Evolutionary conservation across 2,113 vertebrate species (phyloP).

Genomic region (Stictonetta naevosa): DNA sequence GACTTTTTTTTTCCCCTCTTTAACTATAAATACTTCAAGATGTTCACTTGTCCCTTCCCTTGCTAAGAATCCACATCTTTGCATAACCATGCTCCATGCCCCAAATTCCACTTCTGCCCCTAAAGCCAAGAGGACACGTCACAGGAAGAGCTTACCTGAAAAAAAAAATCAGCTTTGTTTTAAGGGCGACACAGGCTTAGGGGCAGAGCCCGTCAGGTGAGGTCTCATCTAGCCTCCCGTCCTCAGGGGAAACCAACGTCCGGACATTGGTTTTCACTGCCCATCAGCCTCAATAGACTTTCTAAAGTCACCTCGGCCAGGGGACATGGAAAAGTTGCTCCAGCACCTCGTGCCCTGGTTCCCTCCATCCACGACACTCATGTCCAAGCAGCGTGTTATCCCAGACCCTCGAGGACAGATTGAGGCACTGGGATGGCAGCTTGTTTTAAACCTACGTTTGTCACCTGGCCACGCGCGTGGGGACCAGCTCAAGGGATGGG

Average conservation of each 20-base stretch:
- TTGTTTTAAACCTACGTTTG: background rate
- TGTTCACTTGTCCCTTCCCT: background rate
- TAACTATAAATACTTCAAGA: constrained; percentile 30
- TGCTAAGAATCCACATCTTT: background rate
- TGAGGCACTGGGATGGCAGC: fast-evolving
- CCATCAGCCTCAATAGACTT: background rate
- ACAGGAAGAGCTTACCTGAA: background rate
- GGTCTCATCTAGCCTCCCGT: background rate
- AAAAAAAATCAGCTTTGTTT: background rate
- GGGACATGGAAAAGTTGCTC: background rate
- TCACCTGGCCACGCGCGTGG: background rate
- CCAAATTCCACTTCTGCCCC: background rate
- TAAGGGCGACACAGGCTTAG: background rate
- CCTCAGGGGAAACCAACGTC: background rate
- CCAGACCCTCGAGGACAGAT: background rate
- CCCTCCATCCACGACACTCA: fast-evolving
- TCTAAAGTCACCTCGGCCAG: fast-evolving
- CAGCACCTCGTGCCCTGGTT: background rate
- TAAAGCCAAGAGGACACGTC: background rate
- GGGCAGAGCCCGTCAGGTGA: background rate
- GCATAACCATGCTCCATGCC: background rate
- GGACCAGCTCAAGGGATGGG: background rate
- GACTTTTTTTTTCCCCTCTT: background rate
- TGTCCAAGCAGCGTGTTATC: background rate
- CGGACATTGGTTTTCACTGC: background rate